Percentiles rank a stretch among this genome's conserved stretches.
Evolutionary conservation across 2,888 invertebrate genomes (phyloP).

Genomic region (Agrochola litura): DNA sequence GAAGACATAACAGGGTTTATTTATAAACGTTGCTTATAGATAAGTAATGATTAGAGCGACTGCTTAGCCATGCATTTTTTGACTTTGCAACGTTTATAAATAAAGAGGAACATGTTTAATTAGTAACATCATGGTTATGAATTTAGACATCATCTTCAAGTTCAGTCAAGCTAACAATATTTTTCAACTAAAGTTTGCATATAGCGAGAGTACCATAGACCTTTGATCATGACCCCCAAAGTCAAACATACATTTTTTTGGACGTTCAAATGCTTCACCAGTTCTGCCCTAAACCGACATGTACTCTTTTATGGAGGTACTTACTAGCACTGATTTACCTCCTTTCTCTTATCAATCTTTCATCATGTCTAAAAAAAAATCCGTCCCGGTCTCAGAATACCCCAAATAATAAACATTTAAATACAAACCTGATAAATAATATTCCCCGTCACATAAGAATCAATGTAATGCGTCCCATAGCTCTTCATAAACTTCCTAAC

Average conservation of each 20-base stretch:
- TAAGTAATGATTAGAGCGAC: neutral
- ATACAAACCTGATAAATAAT: slow-evolving; percentile 95
- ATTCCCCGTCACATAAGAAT: slow-evolving; percentile 96
- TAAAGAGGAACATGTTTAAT: neutral
- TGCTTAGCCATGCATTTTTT: neutral
- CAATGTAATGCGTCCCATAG: slow-evolving; percentile 96
- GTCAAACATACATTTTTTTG: neutral
- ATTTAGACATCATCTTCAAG: neutral
- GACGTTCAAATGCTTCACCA: neutral
- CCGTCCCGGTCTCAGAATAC: neutral
- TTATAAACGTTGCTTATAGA: neutral
- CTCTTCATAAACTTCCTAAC: slow-evolving; percentile 95
- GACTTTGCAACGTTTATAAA: neutral
- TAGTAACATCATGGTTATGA: neutral
- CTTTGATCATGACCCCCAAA: neutral
- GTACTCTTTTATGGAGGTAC: neutral
- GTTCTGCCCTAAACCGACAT: neutral
- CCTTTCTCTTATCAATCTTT: neutral
- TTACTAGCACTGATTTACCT: neutral
- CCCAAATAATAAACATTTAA: neutral
- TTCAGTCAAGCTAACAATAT: neutral
- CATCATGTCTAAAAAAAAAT: neutral
- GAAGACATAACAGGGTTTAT: neutral
- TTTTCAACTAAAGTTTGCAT: neutral
- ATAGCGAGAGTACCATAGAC: too few species aligned